phyloP scores from a whole-genome alignment of 2,113 vertebrate species.

The Paradisaea rubra region DNA sequence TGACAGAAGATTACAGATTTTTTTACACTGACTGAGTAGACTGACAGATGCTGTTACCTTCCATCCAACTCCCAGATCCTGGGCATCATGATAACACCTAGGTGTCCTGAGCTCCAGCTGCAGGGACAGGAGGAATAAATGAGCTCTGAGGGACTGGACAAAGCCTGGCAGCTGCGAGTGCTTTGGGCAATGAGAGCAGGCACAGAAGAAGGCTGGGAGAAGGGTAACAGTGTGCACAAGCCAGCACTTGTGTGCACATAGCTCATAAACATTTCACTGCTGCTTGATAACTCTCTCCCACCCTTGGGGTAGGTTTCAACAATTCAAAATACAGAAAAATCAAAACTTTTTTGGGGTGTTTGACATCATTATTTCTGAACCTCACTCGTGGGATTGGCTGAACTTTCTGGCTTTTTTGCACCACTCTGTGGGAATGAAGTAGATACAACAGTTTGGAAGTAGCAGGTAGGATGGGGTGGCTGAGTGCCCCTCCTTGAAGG shows the following conservation, averaged over 20 bases:
- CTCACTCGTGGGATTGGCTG: not conserved
- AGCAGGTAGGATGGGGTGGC: not conserved
- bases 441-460: not conserved
- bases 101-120: not conserved
- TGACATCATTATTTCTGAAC: not conserved
- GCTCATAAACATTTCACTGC: not conserved
- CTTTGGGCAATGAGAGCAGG: not conserved
- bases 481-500: not conserved
- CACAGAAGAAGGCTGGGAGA: not conserved
- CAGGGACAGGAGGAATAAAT: not conserved
- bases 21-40: not conserved
- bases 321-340: not conserved
- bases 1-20: not conserved
- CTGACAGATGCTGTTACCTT: not conserved
- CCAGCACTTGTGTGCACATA: not conserved
- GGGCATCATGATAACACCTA: not conserved
- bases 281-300: not conserved
- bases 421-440: not conserved
- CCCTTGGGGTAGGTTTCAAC: not conserved
- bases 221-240: not conserved
- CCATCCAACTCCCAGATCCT: not conserved
- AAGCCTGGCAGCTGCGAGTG: not conserved
- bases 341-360: fast-evolving
- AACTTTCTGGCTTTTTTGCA: not conserved
- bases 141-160: not conserved